These are phyloP conservation scores for Quadriops clusia DNA, from an alignment of 2,888 invertebrate species.

Conservation along the genomic window DNA sequence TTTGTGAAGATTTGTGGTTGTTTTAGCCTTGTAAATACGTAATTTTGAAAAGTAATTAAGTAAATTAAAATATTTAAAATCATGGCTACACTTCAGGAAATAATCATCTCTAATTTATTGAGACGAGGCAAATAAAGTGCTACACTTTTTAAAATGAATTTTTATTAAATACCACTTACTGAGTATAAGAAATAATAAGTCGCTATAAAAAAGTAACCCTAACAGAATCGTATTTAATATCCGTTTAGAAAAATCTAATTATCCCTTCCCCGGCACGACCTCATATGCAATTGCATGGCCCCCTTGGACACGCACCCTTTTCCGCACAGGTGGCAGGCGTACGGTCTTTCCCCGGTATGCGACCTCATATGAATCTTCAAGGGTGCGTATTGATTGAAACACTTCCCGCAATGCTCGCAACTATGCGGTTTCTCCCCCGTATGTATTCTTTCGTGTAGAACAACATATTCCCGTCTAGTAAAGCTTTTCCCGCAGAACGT, in stretches of 20 bases:
- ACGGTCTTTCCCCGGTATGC: constrained; percentile 49
- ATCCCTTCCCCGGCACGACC: constrained; percentile 9
- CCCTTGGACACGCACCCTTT: constrained; percentile 17
- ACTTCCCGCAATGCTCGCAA: constrained; percentile 49
- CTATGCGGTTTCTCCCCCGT: constrained; percentile 51
- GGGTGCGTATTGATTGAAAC: constrained; percentile 48
- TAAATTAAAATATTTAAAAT: too few species aligned
- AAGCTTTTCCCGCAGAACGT: constrained; percentile 47
- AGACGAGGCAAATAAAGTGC: neutral
- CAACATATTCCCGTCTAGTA: constrained; percentile 46
- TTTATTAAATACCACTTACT: neutral
- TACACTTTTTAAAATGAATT: neutral
- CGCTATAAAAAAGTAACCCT: too few species aligned
- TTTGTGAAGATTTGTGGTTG: too few species aligned
- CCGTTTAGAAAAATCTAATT: too few species aligned
- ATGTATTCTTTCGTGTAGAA: constrained; percentile 49
- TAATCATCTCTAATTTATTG: too few species aligned
- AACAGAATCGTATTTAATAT: too few species aligned
- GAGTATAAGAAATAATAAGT: too few species aligned
- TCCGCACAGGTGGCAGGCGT: constrained; percentile 28
- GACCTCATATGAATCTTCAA: constrained; percentile 49
- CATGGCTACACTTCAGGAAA: too few species aligned
- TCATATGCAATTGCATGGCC: constrained; percentile 11
- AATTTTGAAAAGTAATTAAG: too few species aligned
- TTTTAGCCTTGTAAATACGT: too few species aligned